These are phyloP conservation scores for Melanerpes aurifrons DNA, from an alignment of 2,113 vertebrate genomes.

Conservation along the genomic window DNA sequence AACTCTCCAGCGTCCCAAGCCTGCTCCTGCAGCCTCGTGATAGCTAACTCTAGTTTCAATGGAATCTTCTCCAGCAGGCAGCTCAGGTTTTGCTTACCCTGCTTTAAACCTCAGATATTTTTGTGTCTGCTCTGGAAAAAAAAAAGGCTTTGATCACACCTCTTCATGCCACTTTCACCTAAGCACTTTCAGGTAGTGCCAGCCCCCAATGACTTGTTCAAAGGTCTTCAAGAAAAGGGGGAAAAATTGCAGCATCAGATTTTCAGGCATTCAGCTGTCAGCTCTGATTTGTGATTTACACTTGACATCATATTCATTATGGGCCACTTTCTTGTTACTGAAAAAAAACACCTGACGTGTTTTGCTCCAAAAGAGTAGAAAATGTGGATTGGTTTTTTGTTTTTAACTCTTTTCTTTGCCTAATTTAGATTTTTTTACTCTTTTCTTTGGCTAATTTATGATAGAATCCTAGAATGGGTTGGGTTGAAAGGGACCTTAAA, in stretches of 20 bases:
- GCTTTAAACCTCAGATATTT: too few species aligned
- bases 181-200: constrained; percentile 60
- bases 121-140: too few species aligned
- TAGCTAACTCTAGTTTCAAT: too few species aligned
- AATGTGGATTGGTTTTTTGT: background rate
- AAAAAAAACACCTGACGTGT: background rate
- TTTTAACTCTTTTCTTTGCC: background rate
- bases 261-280: constrained; percentile 52
- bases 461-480: too few species aligned
- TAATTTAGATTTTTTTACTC: background rate
- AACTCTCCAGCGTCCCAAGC: too few species aligned
- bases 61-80: too few species aligned
- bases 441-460: background rate
- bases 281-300: constrained; percentile 41
- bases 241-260: constrained; percentile 49
- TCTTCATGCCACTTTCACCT: constrained; percentile 63
- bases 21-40: too few species aligned
- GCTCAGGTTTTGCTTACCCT: too few species aligned
- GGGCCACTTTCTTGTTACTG: constrained; percentile 23
- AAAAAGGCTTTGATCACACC: constrained; percentile 63
- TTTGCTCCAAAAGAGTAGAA: constrained; percentile 12
- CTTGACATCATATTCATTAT: constrained; percentile 41
- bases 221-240: constrained; percentile 51
- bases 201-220: constrained; percentile 55
- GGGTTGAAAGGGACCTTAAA: too few species aligned